Evolutionary conservation across 2,888 invertebrate genomes (phyloP), one percentile per base, ranked within the genome.

Genomic region (Drosophila merina): DNA sequence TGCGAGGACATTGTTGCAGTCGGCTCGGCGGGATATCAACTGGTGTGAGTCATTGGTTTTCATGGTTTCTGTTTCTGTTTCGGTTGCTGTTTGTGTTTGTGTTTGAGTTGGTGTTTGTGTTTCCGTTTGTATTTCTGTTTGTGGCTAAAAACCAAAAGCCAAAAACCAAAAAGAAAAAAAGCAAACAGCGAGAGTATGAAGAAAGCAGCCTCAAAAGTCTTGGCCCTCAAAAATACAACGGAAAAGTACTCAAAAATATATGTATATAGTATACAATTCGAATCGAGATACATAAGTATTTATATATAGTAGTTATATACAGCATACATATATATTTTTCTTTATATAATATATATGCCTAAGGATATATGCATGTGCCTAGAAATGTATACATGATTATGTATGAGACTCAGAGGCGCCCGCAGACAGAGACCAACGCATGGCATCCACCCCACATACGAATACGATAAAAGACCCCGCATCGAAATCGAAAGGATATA

Each of bases 131-230:
- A 51, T 40, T 63, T 67, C 69, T 60, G 44, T 58, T 63, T 82
- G 68, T 74, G 64, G 77, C 66, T 70, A 77, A 80, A 79, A 83
- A 80, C 50, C 73, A 83, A 83, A 81, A 68, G 80, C 75, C 60
- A 66, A 64, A 52, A 64, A 64, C 20, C 50, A 33, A 49, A 33
- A 12, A 50, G 8, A 20, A 71, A 25, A 45, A 50, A 64, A 12
- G 30, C 42, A 26, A 60, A 60, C 49, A 70, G 69, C 64, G 60
- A 51, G 52, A 25, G 64, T 44, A 59, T 60, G 38, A 60, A 48
- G 60, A 60, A 59, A 82, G 72, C 79, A 82, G 82, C 79, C 69
- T 69, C 49, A 58, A 58, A 69, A n/a, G 68, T 36, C 68, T 48
- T 42, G 68, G 38, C 67, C 36, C 45, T 52, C 52, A 60, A 40